phyloP scores from a whole-genome alignment of 2,113 vertebrate species.

The Meleagris gallopavo region DNA sequence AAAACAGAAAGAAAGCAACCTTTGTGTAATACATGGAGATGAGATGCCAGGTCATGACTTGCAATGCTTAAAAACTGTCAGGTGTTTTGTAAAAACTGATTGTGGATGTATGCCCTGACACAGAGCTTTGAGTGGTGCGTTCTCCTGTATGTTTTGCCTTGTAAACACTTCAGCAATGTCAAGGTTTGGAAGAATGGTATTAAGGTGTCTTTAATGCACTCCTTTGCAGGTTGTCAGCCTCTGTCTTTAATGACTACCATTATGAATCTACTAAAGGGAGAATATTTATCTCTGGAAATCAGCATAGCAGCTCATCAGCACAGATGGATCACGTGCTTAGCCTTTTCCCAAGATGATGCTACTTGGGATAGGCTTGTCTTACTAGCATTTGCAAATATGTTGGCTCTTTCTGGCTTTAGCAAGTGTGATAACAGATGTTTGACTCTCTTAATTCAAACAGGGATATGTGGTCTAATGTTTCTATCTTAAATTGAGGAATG shows the following conservation, averaged over 20 bases:
- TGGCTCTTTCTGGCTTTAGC: background rate
- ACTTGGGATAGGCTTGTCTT: background rate
- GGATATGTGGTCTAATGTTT: background rate
- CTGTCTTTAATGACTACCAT: background rate
- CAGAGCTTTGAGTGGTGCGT: background rate
- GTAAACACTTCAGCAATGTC: background rate
- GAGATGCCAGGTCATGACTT: background rate
- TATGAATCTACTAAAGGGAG: background rate
- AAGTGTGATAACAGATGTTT: slow-evolving; percentile 34
- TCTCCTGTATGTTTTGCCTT: background rate
- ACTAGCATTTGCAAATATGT: background rate
- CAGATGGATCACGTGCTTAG: background rate
- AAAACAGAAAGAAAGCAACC: background rate
- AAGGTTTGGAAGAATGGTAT: background rate
- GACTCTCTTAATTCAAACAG: background rate
- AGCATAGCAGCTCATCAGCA: background rate
- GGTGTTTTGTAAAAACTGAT: background rate
- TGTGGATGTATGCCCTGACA: background rate
- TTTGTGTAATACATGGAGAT: background rate
- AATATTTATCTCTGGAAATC: background rate
- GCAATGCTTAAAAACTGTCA: background rate
- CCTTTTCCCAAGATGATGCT: background rate
- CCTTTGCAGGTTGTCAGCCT: background rate
- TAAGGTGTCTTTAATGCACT: background rate
- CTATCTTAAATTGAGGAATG: background rate